Base-by-base conservation (phyloP, 2,888 invertebrate genomes). In the Oscheius sp. region DNA sequence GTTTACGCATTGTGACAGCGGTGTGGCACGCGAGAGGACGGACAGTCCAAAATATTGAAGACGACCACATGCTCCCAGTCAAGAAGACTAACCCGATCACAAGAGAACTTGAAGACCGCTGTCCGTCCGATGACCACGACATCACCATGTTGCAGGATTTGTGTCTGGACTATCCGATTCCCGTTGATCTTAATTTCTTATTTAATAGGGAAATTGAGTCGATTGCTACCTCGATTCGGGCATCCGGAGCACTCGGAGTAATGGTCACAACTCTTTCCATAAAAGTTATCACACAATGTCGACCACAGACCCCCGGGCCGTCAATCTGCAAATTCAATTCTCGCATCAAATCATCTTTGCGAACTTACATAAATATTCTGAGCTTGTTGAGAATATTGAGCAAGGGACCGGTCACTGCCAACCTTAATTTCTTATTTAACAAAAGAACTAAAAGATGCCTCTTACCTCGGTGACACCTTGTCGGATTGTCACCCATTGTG, bases 261-360 rank as follows among this genome's bases (percentile, higher is more conserved):
- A 97, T 93, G 1, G 94, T 93, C 82, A 95, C 96, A 75, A 96
- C 94, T 66, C 95, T 95, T 80, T 94, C 94, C 73, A 94, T 93
- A 88, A 93, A 93, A 69, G 96, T 94, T 84, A 98, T 93, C 85
- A 96, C 94, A 90, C 97, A 97, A 90, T 98, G 98, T 70, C 95
- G 92, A 13, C 96, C 93, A 91, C 94, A 94, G 82, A 97, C 94
- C 85, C 95, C 94, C 25, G 95, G 94, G 16, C 95, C 96, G 89
- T 93, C 93, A 63, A 91, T 84, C 89, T 91, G 88, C n/a, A 89
- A 84, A n/a, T 46, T 7, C 9, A 21, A 35, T 35, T 9, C 27
- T 27, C 53, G 56, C 12, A 29, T 21, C 35, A 61, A 70, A 70
- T 16, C 13, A 66, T 29, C 18, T 7, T 12, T 2, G 52, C 1